Base-by-base conservation (phyloP, 2,888 invertebrate genomes). In the Thecophora atra region DNA sequence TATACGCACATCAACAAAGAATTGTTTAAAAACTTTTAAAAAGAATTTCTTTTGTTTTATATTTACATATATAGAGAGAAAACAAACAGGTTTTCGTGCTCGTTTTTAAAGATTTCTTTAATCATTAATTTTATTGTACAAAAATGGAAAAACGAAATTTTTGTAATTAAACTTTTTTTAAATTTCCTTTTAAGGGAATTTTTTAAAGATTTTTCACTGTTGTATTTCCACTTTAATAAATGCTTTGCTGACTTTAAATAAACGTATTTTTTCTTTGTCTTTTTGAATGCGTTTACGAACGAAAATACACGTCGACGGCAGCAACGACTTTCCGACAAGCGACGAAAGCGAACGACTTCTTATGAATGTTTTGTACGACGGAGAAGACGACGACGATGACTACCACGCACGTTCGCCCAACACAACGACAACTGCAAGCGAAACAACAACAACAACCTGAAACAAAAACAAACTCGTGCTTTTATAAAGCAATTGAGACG, bases 321-420 rank as follows among this genome's bases (percentile, higher is more conserved):
- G 63, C 63, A 63, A 63, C 15, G 19, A n/a, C 21, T 37, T 37
- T 47, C 26, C 47, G 24, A 64, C 64, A n/a, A 44, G 26, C 64
- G 64, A 64, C 64, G 26, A 64, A 64, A 47, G 64, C 26, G 47
- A 64, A 47, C 64, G 64, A 44, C 44, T 26, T 47, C 64, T 15
- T 47, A 64, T 64, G 64, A 64, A 64, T 64, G 64, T n/a, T 64
- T 47, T 24, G 13, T 13, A 47, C 26, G 47, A 26, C 64, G 64
- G 26, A 56, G 15, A 56, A 17, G 24, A 19, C 21, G 56, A 26
- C 56, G n/a, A 56, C 26, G 24, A 56, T 42, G 63, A 63, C 21
- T 37, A 63, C 42, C n/a, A n/a, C 44, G 24, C 64, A 64, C 47
- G 47, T 44, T 44, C 44, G 26, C 6, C 47, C 26, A 66, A 66